These are phyloP conservation scores for Rhineura floridana DNA, from an alignment of 2,113 vertebrate species.

Conservation along the genomic window DNA sequence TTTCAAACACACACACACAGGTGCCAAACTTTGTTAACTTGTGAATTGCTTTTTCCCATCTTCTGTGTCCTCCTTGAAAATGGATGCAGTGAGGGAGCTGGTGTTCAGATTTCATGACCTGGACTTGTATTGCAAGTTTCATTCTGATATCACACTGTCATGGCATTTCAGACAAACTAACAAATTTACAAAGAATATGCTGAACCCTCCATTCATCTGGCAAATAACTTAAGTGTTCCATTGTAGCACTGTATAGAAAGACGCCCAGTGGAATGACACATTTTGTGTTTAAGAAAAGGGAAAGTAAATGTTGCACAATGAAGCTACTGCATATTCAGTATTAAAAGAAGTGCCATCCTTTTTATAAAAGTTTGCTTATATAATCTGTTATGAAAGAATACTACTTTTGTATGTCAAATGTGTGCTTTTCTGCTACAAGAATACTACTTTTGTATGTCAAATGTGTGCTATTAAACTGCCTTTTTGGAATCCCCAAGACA, in stretches of 20 bases:
- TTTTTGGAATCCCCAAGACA: constrained; percentile 18
- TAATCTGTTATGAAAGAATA: constrained; percentile 70
- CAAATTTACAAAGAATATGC: constrained; percentile 12
- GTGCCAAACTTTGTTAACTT: background rate
- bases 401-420: constrained; percentile 19
- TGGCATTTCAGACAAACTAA: background rate
- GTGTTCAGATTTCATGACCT: background rate
- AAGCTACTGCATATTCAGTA: constrained; percentile 14
- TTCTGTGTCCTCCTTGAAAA: background rate
- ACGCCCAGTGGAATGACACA: accelerated
- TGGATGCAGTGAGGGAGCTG: background rate
- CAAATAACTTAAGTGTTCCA: accelerated
- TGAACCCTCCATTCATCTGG: background rate
- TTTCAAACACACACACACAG: background rate
- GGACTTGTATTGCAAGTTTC: background rate
- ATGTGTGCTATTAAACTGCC: background rate
- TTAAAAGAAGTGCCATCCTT: background rate
- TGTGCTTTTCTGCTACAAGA: constrained; percentile 33
- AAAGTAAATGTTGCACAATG: background rate
- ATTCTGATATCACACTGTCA: background rate
- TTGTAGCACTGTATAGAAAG: accelerated
- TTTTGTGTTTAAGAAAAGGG: background rate
- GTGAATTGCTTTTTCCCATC: background rate
- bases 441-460: constrained; percentile 25
- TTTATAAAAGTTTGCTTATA: constrained; percentile 46